Evolutionary conservation across 2,888 invertebrate genomes (phyloP).

Genomic region (Drosophila mettleri): DNA sequence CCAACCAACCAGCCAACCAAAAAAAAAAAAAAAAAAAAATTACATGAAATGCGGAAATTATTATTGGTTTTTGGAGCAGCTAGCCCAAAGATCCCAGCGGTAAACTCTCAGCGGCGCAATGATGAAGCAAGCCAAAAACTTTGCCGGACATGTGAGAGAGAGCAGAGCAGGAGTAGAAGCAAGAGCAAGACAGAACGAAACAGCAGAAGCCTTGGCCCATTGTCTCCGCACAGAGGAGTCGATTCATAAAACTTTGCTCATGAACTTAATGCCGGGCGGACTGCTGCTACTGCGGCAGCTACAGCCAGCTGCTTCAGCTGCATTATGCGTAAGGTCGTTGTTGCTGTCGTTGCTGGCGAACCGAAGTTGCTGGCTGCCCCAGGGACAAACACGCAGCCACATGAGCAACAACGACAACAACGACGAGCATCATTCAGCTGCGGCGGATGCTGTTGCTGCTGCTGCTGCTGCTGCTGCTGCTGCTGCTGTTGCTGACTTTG

Average conservation of each 20-base stretch:
- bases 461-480: conserved; percentile 45
- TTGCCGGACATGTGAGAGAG: conserved; percentile 34
- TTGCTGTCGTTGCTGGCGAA: neutral
- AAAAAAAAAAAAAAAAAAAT: conserved; percentile 8
- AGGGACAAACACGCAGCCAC: conserved; percentile 34
- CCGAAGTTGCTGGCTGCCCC: conserved; percentile 23
- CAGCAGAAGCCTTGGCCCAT: conserved; percentile 39
- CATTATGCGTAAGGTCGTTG: conserved; percentile 52
- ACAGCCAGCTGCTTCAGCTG: conserved; percentile 27
- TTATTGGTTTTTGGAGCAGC: conserved; percentile 73
- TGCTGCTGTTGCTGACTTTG: conserved; percentile 63
- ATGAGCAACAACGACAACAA: conserved; percentile 33
- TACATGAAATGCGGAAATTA: conserved; percentile 63
- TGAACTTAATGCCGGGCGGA: conserved; percentile 69
- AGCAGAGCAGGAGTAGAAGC: neutral
- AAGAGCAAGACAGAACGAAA: neutral
- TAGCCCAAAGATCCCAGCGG: conserved; percentile 68
- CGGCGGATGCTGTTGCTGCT: conserved; percentile 41
- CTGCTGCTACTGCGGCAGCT: no score
- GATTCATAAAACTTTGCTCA: conserved; percentile 63
- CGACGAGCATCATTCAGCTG: conserved; percentile 29
- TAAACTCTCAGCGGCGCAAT: conserved; percentile 71
- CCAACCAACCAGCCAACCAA: neutral
- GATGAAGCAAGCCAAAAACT: conserved; percentile 65
- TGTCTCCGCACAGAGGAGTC: conserved; percentile 53